Percentiles rank a stretch among this genome's conserved stretches.
phyloP scores from a whole-genome alignment of 2,797 vertebrate species.

The Phrynocephalus vlangalii region DNA sequence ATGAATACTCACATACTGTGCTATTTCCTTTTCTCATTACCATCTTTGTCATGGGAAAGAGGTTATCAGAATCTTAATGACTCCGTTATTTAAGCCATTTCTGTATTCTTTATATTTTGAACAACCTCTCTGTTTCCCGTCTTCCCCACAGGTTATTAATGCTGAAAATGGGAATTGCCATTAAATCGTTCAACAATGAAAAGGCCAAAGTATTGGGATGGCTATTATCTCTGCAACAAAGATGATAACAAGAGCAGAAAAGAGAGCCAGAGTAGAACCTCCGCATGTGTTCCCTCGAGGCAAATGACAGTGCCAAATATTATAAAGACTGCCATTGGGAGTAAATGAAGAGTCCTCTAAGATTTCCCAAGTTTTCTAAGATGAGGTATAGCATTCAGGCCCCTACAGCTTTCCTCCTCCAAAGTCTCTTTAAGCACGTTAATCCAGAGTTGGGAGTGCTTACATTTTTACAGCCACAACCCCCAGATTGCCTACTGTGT shows the following conservation, averaged over 20 bases:
- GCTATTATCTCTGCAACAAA: constrained; percentile 67
- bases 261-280: constrained; percentile 19
- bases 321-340: constrained; percentile 1
- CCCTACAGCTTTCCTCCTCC: too few species aligned
- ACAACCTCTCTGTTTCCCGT: constrained; percentile 65
- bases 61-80: constrained; percentile 71
- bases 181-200: constrained; percentile 62
- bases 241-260: constrained; percentile 57
- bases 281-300: not conserved
- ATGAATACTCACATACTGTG: constrained; percentile 65
- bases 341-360: constrained; percentile 19
- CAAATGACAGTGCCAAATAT: constrained; percentile 40
- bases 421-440: not conserved
- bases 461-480: not conserved
- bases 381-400: not conserved
- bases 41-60: constrained; percentile 61
- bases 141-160: constrained; percentile 53
- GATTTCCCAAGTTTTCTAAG: not conserved
- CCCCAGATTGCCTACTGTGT: too few species aligned
- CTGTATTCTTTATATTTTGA: constrained; percentile 69
- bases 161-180: constrained; percentile 59
- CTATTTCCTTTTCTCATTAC: constrained; percentile 73
- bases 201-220: constrained; percentile 59
- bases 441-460: not conserved
- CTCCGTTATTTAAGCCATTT: constrained; percentile 71